A percentile compares a stretch with the other conserved stretches of the same genome.
Evolutionary conservation across 2,888 invertebrate species (phyloP).

Genomic region (Rotaria socialis): DNA sequence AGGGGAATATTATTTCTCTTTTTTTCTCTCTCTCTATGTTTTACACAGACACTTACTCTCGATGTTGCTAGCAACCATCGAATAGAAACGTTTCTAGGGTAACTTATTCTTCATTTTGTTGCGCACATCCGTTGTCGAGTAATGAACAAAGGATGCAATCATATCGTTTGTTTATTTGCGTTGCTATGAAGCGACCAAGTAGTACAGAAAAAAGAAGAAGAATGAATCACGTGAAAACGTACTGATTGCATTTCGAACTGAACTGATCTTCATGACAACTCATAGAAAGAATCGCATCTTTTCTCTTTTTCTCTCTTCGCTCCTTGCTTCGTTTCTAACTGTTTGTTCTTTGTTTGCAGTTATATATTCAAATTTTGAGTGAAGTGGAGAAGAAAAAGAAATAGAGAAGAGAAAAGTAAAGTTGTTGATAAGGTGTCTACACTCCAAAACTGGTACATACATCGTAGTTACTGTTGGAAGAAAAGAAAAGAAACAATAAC

Average conservation of each 20-base stretch:
- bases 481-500: neutral
- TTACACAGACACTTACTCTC: neutral
- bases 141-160: neutral
- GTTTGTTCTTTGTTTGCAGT: neutral
- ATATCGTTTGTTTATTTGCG: neutral
- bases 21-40: neutral
- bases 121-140: neutral
- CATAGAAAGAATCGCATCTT: neutral
- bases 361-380: neutral
- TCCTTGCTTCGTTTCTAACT: neutral
- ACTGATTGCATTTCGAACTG: neutral
- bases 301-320: neutral
- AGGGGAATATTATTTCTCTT: neutral
- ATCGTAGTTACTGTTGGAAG: neutral
- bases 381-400: neutral
- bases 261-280: conserved; percentile 26
- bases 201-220: neutral
- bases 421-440: conserved; percentile 16
- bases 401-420: neutral
- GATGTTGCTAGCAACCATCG: conserved; percentile 1
- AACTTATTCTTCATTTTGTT: neutral
- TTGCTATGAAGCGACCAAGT: neutral
- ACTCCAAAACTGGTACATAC: neutral
- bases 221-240: neutral
- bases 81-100: neutral